Evolutionary conservation across 2,888 invertebrate species (phyloP).

Genomic region (Helicoverpa assulta): DNA sequence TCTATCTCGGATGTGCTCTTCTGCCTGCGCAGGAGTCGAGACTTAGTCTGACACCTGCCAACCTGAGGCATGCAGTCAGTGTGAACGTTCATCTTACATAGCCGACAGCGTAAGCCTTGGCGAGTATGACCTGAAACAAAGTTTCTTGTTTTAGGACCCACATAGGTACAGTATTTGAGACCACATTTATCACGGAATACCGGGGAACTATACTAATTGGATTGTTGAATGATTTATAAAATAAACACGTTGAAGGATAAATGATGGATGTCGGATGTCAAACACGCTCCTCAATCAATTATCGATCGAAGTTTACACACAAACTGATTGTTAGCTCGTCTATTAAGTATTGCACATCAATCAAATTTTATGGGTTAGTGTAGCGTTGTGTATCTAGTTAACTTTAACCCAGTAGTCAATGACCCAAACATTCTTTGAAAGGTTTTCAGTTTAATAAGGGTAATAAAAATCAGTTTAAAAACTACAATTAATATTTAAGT

Average conservation of each 20-base stretch:
- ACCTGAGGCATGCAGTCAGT: conserved; percentile 96
- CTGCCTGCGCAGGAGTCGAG: conserved; percentile 95
- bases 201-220: too few species aligned
- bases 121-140: conserved; percentile 94
- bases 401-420: conserved; percentile 44
- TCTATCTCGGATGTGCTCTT: conserved; percentile 96
- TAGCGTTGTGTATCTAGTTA: conserved; percentile 44
- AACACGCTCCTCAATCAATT: conserved; percentile 24
- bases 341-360: conserved; percentile 27
- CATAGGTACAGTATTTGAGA: background rate
- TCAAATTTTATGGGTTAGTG: conserved; percentile 35
- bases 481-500: conserved; percentile 57
- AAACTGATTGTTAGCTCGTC: conserved; percentile 28
- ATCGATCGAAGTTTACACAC: conserved; percentile 31
- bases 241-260: conserved; percentile 38
- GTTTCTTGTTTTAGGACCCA: background rate
- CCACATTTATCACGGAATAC: too few species aligned
- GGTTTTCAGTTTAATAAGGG: conserved; percentile 49
- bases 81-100: conserved; percentile 97
- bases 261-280: conserved; percentile 43
- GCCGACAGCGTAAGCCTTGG: conserved; percentile 96
- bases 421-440: conserved; percentile 61
- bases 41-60: conserved; percentile 96
- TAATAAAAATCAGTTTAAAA: conserved; percentile 63
- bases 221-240: conserved; percentile 32